Evolutionary conservation across 1,140 invertebrate genomes (phyloP).

Genomic region (Maconellicoccus hirsutus): DNA sequence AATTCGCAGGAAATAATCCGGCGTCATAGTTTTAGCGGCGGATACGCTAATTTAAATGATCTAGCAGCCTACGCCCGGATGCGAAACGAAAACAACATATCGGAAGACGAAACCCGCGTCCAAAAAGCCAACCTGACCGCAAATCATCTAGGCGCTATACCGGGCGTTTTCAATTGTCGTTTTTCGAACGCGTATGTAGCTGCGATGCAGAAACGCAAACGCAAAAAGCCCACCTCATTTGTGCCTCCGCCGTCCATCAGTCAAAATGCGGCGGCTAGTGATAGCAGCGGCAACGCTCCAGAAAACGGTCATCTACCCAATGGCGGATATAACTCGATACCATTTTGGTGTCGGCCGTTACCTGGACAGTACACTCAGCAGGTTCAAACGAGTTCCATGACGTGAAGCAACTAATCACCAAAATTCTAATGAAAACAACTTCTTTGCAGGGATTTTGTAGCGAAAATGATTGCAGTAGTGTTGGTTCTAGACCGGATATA

Average conservation of each 20-base stretch:
- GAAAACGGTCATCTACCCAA: neutral
- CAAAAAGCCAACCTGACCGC: neutral
- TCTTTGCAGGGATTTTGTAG: conserved; percentile 44
- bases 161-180: conserved; percentile 78
- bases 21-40: conserved; percentile 29
- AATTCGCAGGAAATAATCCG: conserved; percentile 27
- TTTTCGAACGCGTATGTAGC: conserved; percentile 55
- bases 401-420: neutral
- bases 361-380: conserved; percentile 35
- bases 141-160: conserved; percentile 42
- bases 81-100: conserved; percentile 1
- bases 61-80: neutral
- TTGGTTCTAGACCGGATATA: conserved; percentile 67
- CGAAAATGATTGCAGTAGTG: conserved; percentile 58
- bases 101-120: neutral
- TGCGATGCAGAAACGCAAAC: conserved; percentile 57
- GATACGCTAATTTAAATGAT: conserved; percentile 23
- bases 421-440: neutral
- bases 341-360: conserved; percentile 68
- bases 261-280: conserved; percentile 17
- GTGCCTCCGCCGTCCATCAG: conserved; percentile 56
- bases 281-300: neutral
- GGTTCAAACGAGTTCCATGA: too few relatives aligned
- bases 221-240: conserved; percentile 79
- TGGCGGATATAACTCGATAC: conserved; percentile 40